These are phyloP conservation scores for Meteorus cinctellus DNA, from an alignment of 2,888 invertebrate genomes.

Conservation along the genomic window DNA sequence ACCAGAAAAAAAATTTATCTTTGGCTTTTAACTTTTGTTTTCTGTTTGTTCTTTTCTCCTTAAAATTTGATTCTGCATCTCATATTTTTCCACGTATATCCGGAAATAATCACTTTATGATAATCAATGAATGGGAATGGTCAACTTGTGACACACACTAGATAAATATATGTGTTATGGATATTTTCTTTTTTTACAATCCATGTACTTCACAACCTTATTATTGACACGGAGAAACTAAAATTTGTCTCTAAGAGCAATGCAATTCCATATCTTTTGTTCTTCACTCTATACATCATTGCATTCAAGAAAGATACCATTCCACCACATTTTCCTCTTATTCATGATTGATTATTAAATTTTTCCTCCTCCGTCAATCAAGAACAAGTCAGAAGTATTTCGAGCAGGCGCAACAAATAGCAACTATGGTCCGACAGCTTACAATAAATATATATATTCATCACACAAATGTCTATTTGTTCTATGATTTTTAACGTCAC, in stretches of 20 bases:
- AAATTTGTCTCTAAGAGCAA: slow-evolving; percentile 31
- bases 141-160: neutral
- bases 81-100: slow-evolving; percentile 10
- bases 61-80: slow-evolving; percentile 21
- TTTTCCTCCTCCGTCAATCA: neutral
- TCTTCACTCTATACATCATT: slow-evolving; percentile 39
- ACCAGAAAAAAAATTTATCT: neutral
- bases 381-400: neutral
- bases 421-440: neutral
- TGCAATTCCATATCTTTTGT: slow-evolving; percentile 18
- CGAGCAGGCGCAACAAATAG: neutral
- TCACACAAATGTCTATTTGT: neutral
- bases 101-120: neutral
- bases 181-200: slow-evolving; percentile 32
- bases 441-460: neutral
- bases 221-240: slow-evolving; percentile 24
- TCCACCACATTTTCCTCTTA: neutral
- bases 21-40: neutral
- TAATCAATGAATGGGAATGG: neutral
- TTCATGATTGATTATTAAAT: neutral
- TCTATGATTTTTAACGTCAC: neutral
- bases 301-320: slow-evolving; percentile 11
- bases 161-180: slow-evolving; percentile 24
- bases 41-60: neutral
- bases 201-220: slow-evolving; percentile 35